A percentile compares a stretch with the other conserved stretches of the same genome.
These are phyloP conservation scores for Micropoecilia bifurca DNA, from an alignment of 2,797 vertebrate species.

Conservation along the genomic window DNA sequence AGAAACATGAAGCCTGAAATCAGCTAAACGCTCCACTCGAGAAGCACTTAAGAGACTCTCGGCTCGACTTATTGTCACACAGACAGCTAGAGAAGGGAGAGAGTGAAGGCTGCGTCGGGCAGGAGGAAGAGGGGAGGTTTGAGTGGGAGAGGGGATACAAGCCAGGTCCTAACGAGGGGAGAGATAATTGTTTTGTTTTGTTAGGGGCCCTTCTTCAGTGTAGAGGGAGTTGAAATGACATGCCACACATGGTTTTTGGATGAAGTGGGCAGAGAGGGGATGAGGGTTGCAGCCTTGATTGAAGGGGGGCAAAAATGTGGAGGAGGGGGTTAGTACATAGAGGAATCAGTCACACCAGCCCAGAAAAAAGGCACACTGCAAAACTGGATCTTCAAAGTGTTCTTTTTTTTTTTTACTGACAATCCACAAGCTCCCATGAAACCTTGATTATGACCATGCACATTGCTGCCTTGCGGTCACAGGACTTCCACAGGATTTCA, in stretches of 20 bases:
- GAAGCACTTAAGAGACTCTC: conserved; percentile 79
- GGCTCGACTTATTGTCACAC: conserved; percentile 66
- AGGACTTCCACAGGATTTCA: conserved; percentile 39
- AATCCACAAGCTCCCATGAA: conserved; percentile 45
- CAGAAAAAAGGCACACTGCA: conserved; percentile 32
- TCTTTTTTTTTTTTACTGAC: conserved; percentile 12
- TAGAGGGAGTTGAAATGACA: conserved; percentile 72
- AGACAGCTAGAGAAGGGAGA: conserved; percentile 39
- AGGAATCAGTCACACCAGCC: conserved; percentile 10
- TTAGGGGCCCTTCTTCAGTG: conserved; percentile 65
- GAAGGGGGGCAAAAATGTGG: conserved; percentile 36
- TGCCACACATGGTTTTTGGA: conserved; percentile 69
- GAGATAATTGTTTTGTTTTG: conserved; percentile 80
- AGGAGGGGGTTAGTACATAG: conserved; percentile 23
- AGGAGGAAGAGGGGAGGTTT: conserved; percentile 42
- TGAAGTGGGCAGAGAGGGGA: conserved; percentile 49
- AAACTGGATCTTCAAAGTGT: conserved; percentile 8
- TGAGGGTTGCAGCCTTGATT: conserved; percentile 41
- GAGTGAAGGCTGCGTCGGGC: conserved; percentile 38
- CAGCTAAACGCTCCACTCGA: conserved; percentile 69
- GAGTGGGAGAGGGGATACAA: conserved; percentile 54
- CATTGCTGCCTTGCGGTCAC: conserved; percentile 36
- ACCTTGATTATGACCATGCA: conserved; percentile 44
- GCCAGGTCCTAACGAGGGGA: conserved; percentile 76
- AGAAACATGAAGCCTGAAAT: conserved; percentile 76